Evolutionary conservation across 2,888 invertebrate species (phyloP), one percentile per base, ranked within the genome.

Genomic region (Agonopterix heracliana): DNA sequence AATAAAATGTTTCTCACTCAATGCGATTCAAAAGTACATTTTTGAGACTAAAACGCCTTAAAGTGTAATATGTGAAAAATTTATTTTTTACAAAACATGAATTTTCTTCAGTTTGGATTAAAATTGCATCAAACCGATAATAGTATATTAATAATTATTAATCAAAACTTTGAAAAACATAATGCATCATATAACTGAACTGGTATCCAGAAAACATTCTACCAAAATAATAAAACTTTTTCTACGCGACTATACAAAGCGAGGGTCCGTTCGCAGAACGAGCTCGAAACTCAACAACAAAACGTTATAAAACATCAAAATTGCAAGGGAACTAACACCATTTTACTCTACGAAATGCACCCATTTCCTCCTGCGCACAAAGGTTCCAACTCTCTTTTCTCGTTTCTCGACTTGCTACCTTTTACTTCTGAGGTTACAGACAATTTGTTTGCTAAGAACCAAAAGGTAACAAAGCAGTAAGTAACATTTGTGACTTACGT

Each of bases 221-320:
- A 26, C 5, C 26, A 41, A 41, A 13, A 41, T 41, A n/a, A 41
- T 12, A 46, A 11, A 41, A 71, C 76, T 74, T 83, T 84, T 71
- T 81, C 71, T 59, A 67, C 67, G 68, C 76, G 74, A 79, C 74
- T 82, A 81, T 82, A 83, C 83, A 66, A 57, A 73, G 74, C 74
- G 72, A 68, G 81, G 82, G 84, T 81, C 80, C 78, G 81, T 78
- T 81, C 83, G 78, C 77, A 78, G 81, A 81, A 82, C 78, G 82
- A 80, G 71, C 68, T 68, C 54, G 50, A 54, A 57, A 54, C 59
- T 56, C 65, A 65, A 61, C 57, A 61, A 55, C 67, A 59, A 68
- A 82, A 80, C 63, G 82, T 66, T 74, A 61, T 76, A 80, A 63
- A 66, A 61, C 66, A 69, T 62, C 59, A 40, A 56, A 57, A 63